Conservation (phyloP, 2,797 vertebrate species). For the Salarias fasciatus region DNA sequence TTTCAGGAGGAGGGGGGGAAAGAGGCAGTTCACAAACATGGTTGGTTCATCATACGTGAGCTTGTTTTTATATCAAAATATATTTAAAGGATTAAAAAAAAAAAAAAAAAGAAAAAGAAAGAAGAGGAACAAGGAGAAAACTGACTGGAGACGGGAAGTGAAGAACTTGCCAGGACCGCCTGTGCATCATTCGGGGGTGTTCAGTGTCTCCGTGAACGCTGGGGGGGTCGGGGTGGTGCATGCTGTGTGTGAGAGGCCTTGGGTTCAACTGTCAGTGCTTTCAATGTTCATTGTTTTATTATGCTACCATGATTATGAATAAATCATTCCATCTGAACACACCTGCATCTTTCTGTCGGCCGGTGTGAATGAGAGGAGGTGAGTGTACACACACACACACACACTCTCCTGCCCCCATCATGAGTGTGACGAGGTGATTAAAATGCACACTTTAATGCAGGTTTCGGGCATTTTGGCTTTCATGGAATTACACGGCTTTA, state of each 20-base stretch:
- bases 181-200: conserved; percentile 43
- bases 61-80: conserved; percentile 86
- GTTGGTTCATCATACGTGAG: conserved; percentile 75
- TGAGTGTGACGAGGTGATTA: too few species aligned
- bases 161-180: conserved; percentile 40
- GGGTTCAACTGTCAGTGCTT: conserved; percentile 84
- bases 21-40: conserved; percentile 71
- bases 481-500: too few species aligned
- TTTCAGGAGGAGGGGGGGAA: conserved; percentile 38
- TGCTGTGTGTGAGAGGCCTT: conserved; percentile 80
- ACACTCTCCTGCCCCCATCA: too few species aligned
- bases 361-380: background rate
- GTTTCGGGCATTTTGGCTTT: too few species aligned
- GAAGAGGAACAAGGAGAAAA: conserved; percentile 58
- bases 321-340: conserved; percentile 87
- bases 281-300: conserved; percentile 87
- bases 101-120: conserved; percentile 38
- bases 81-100: conserved; percentile 83
- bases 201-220: conserved; percentile 63
- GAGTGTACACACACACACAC: too few species aligned
- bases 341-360: conserved; percentile 36
- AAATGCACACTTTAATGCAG: too few species aligned
- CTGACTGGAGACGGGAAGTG: conserved; percentile 50
- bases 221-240: conserved; percentile 71
- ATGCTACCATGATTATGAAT: conserved; percentile 86